Conservation (phyloP, 2,113 vertebrate genomes). For the Aphyosemion australe region DNA sequence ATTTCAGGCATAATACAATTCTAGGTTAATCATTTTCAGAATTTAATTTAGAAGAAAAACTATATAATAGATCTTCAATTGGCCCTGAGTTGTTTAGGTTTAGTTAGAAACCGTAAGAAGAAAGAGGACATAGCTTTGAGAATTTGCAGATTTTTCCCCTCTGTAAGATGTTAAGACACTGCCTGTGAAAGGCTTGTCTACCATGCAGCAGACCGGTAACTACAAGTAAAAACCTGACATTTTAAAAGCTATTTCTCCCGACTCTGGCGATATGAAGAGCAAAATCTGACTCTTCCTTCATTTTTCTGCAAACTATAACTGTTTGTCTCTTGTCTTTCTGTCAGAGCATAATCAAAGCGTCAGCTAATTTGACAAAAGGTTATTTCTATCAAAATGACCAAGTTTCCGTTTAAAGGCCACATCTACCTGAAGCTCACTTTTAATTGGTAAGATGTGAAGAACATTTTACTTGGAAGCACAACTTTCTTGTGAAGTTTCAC, state of each 20-base stretch:
- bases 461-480: neutral
- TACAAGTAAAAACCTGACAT: neutral
- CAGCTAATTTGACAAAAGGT: neutral
- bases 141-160: neutral
- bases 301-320: neutral
- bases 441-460: neutral
- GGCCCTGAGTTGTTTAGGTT: neutral
- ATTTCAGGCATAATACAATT: neutral
- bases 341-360: neutral
- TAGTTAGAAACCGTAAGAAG: neutral
- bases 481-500: neutral
- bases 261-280: neutral
- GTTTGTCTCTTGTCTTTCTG: neutral
- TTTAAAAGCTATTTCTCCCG: neutral
- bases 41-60: neutral
- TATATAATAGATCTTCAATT: neutral
- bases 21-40: neutral
- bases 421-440: neutral
- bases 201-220: neutral
- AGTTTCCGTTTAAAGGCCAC: constrained; percentile 1
- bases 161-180: neutral
- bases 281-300: neutral
- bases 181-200: neutral
- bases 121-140: neutral
- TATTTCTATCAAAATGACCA: constrained; percentile 1